Percentiles rank a stretch among this genome's conserved stretches.
phyloP scores from a whole-genome alignment of 2,888 invertebrate genomes.

The Diarsia rubi region DNA sequence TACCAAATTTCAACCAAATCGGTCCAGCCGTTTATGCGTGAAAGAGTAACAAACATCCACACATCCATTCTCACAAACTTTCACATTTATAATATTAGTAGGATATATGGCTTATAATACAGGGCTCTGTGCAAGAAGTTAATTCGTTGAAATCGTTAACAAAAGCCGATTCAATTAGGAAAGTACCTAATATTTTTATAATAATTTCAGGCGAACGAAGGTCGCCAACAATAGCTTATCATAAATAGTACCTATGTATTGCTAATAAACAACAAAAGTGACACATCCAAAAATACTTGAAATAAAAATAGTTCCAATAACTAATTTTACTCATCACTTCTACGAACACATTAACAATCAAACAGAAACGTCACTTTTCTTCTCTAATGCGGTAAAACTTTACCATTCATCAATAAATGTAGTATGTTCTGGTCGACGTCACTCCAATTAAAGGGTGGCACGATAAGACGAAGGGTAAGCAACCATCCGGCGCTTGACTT shows the following conservation, averaged over 20 bases:
- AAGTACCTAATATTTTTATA: no score
- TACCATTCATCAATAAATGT: conserved; percentile 50
- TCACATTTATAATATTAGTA: no score
- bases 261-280: not conserved
- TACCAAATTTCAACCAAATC: no score
- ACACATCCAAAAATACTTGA: not conserved
- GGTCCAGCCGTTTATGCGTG: no score
- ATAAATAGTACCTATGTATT: not conserved
- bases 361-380: conserved; percentile 7
- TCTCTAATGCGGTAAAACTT: conserved; percentile 22
- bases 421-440: conserved; percentile 58
- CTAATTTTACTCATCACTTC: not conserved
- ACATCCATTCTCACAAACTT: no score
- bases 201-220: no score
- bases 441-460: conserved; percentile 65
- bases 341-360: not conserved
- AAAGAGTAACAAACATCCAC: no score
- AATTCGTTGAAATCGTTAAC: no score
- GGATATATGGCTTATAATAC: no score
- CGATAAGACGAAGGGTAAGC: conserved; percentile 65
- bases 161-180: no score
- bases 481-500: conserved; percentile 61
- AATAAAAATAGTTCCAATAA: not conserved
- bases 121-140: no score
- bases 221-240: not conserved